Conservation (phyloP, 2,888 invertebrate genomes). For the Pteria penguin region DNA sequence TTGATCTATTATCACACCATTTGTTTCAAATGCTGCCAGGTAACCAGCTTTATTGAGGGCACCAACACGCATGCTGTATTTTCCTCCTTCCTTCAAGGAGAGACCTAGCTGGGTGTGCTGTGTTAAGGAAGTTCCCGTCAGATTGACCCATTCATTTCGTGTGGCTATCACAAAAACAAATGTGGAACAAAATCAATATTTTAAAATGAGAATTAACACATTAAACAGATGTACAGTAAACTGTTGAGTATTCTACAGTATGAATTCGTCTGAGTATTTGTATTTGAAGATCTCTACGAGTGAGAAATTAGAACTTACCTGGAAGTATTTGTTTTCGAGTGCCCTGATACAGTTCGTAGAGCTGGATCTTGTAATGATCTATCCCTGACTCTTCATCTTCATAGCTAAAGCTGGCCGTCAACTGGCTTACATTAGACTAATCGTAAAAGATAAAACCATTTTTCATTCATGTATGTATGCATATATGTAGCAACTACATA, state of each 20-base stretch:
- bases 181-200: too few relatives aligned
- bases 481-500: neutral
- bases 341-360: conserved; percentile 59
- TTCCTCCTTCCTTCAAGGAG: conserved; percentile 44
- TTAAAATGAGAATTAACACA: too few relatives aligned
- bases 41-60: conserved; percentile 55
- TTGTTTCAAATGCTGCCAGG: conserved; percentile 54
- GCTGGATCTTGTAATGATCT: conserved; percentile 54
- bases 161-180: conserved; percentile 35
- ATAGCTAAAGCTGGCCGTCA: conserved; percentile 58
- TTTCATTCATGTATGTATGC: too few relatives aligned
- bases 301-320: too few relatives aligned
- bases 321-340: conserved; percentile 54
- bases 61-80: conserved; percentile 53
- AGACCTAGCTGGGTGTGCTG: conserved; percentile 38
- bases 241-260: too few relatives aligned
- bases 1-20: conserved; percentile 57
- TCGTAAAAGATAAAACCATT: too few relatives aligned
- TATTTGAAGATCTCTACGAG: too few relatives aligned
- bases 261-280: too few relatives aligned
- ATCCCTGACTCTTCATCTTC: conserved; percentile 64
- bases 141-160: conserved; percentile 27
- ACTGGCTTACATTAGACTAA: conserved; percentile 43
- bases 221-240: too few relatives aligned
- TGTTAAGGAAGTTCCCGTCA: conserved; percentile 14